These are phyloP conservation scores for Hemibagrus guttatus DNA, from an alignment of 2,797 vertebrate genomes.

Conservation along the genomic window DNA sequence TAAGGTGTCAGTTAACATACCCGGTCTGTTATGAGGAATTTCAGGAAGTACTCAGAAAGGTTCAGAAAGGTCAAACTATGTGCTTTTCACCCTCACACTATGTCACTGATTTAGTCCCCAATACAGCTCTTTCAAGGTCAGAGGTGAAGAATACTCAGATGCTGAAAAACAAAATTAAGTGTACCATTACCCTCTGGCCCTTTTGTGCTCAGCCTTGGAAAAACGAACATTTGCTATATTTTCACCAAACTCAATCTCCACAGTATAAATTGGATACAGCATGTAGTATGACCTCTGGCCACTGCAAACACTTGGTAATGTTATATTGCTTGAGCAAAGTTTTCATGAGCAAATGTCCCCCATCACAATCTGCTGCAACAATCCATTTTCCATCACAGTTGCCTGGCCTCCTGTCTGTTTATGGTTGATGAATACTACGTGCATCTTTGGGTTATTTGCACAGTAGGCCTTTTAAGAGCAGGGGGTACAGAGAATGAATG, in stretches of 20 bases:
- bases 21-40: background rate
- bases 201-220: background rate
- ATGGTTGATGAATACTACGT: background rate
- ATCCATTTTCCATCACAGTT: background rate
- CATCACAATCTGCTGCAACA: background rate
- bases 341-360: background rate
- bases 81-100: background rate
- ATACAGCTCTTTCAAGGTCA: background rate
- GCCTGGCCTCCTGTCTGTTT: background rate
- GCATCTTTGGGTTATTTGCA: background rate
- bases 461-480: background rate
- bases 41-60: background rate
- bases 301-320: background rate
- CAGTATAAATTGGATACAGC: background rate
- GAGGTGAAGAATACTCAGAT: background rate
- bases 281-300: background rate
- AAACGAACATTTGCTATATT: background rate
- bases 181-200: background rate
- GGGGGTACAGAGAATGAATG: background rate
- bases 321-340: background rate
- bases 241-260: background rate
- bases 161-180: background rate
- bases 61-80: background rate
- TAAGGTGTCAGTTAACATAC: slow-evolving; percentile 1
- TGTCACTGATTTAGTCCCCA: background rate